These are phyloP conservation scores for Passer montanus DNA, from an alignment of 2,113 vertebrate genomes.

Conservation along the genomic window DNA sequence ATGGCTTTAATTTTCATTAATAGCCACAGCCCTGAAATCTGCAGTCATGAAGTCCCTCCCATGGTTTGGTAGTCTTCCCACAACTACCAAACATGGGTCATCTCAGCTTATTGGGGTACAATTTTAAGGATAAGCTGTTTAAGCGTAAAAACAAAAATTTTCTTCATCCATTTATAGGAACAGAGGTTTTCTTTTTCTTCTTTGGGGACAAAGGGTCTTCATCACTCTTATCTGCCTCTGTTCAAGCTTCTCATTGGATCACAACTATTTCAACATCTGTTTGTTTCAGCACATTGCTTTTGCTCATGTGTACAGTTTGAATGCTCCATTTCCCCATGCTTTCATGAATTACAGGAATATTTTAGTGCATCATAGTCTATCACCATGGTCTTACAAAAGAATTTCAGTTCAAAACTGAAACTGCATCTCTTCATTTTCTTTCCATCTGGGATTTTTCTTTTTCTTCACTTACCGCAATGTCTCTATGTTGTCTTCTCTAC, in stretches of 20 bases:
- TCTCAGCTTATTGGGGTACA: neutral
- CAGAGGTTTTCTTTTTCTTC: neutral
- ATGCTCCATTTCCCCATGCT: neutral
- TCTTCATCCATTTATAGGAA: neutral
- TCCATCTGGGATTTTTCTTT: too few relatives aligned
- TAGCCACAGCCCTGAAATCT: rapidly evolving
- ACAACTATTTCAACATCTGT: neutral
- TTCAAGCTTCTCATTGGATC: neutral
- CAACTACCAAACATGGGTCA: too few relatives aligned
- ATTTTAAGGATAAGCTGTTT: neutral
- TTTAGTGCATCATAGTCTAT: neutral
- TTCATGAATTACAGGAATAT: neutral
- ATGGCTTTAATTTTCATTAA: neutral
- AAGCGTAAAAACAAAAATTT: neutral
- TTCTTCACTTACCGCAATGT: neutral
- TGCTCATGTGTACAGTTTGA: neutral
- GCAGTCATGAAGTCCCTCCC: neutral
- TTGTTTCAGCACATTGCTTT: neutral
- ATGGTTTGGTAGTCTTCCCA: rapidly evolving
- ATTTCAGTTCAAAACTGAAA: neutral
- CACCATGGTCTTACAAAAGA: neutral
- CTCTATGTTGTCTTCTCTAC: neutral
- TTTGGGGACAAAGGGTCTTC: neutral
- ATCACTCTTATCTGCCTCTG: neutral
- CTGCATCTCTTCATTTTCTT: neutral